These are phyloP conservation scores for Gasteruption jaculator DNA, from an alignment of 2,888 invertebrate genomes.

Conservation along the genomic window DNA sequence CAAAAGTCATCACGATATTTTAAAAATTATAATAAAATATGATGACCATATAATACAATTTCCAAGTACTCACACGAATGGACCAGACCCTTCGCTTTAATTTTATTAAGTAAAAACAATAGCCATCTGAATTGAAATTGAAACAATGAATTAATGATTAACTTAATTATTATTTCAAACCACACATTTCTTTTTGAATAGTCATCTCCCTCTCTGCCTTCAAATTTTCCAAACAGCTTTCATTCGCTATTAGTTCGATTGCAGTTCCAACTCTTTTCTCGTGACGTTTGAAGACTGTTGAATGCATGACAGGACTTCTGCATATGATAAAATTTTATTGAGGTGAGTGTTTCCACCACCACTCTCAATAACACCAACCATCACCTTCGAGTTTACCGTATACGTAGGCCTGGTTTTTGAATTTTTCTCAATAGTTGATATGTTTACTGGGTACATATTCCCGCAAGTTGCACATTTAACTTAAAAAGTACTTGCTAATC, in stretches of 20 bases:
- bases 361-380: conserved; percentile 8
- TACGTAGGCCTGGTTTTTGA: conserved; percentile 8
- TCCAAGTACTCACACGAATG: conserved; percentile 6
- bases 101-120: neutral
- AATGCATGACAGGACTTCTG: no score
- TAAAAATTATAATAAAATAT: conserved; percentile 9
- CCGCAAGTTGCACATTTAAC: conserved; percentile 10
- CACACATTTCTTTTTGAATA: conserved; percentile 6
- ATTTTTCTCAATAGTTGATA: conserved; percentile 5
- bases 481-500: conserved; percentile 5
- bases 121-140: neutral
- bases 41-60: conserved; percentile 7
- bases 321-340: conserved; percentile 9
- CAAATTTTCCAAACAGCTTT: conserved; percentile 5
- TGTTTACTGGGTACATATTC: conserved; percentile 4
- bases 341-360: conserved; percentile 6
- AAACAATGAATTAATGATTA: conserved; percentile 4
- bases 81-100: neutral
- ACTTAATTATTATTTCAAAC: conserved; percentile 1
- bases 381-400: conserved; percentile 13
- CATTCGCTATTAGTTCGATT: conserved; percentile 1
- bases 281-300: conserved; percentile 1
- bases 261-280: conserved; percentile 1
- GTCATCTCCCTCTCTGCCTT: conserved; percentile 2
- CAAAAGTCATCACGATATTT: conserved; percentile 3